These are phyloP conservation scores for Erythrocercus mccallii DNA, from an alignment of 2,113 vertebrate species.

Conservation along the genomic window DNA sequence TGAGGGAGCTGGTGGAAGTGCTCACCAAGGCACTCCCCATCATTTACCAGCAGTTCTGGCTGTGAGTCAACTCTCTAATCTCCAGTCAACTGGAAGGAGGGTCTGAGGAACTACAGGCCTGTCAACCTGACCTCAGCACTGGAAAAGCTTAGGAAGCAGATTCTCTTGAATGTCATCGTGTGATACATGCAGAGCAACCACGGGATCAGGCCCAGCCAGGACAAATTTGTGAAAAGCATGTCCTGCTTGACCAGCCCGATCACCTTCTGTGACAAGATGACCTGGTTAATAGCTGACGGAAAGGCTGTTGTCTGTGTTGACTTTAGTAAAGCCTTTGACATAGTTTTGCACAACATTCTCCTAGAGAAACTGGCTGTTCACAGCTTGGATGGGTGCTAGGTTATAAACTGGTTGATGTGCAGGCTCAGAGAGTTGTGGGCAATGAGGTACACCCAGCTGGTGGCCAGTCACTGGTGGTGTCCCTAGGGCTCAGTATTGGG, in stretches of 20 bases:
- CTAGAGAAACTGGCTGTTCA: background rate
- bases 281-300: background rate
- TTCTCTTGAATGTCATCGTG: fast-evolving
- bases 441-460: background rate
- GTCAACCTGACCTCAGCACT: fast-evolving
- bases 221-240: fast-evolving
- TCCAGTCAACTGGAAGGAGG: background rate
- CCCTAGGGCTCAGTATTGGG: background rate
- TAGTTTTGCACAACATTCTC: background rate
- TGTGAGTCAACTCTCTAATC: background rate
- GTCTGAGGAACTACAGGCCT: background rate
- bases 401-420: background rate
- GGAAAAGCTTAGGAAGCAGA: background rate
- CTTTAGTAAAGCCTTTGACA: background rate
- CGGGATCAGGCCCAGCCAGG: background rate
- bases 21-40: background rate
- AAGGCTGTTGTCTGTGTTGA: background rate
- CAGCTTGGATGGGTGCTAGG: background rate
- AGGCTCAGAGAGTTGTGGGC: background rate
- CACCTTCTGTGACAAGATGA: background rate
- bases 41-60: background rate
- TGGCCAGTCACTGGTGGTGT: background rate
- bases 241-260: background rate
- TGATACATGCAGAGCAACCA: background rate
- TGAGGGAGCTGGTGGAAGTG: background rate